Base-by-base conservation (phyloP, 2,797 vertebrate species). In the Hippoglossus hippoglossus region DNA sequence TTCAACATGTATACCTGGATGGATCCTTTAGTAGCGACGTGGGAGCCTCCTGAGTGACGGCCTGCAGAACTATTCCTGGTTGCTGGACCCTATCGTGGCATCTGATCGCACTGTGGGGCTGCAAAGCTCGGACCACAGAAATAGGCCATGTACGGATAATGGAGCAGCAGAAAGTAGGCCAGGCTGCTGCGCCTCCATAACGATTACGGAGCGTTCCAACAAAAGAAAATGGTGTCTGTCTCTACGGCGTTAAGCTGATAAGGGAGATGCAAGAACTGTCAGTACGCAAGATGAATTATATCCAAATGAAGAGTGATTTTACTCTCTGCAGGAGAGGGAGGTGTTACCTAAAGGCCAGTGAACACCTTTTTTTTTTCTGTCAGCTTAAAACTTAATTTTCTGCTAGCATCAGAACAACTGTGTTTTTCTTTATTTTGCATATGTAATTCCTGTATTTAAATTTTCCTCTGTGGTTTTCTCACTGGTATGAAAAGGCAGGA, bases 161-260 rank as follows among this genome's bases (percentile, higher is more conserved):
- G 67, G 75, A 81, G 73, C 73, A 16, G 72, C 65, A 74, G 63
- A 67, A 83, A 77, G 70, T 83, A 61, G 75, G 79, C 60, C 84
- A 77, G 57, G 60, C 56, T 24, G 2, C n/a, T 0, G 2, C 60
- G 11, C 55, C 44, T 39, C n/a, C 21, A 22, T 53, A 46, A 60
- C 6, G 22, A 73, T 60, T 56, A 73, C 53, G 21, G 28, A 41
- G 56, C 5, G 9, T 55, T 41, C 24, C 55, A 68, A 41, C 65
- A 52, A 44, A 73, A 66, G 31, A 44, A 71, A 65, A 60, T 8
- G 4, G 26, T 50, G 15, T 44, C 9, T 47, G 62, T 66, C 19
- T 66, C 47, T 55, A 22, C 16, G 1, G 26, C 3, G 31, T 51
- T 64, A 55, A 70, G 36, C 77, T 56, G 65, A 36, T 44, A 24